Evolutionary conservation across 1,140 invertebrate genomes (phyloP).

Genomic region (Bombus vancouverensis): DNA sequence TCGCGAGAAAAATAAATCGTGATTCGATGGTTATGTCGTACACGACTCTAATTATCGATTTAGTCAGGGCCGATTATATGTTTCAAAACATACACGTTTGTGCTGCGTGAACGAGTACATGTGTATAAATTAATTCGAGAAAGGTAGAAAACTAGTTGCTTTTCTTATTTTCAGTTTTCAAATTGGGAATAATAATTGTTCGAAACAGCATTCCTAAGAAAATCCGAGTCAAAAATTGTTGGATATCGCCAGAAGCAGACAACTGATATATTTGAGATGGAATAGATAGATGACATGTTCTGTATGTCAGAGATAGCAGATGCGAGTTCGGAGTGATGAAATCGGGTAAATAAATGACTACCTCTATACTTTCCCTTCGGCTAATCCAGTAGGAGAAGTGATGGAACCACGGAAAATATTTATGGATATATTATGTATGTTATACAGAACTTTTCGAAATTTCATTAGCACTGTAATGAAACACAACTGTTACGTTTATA

Average conservation of each 20-base stretch:
- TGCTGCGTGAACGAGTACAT: neutral
- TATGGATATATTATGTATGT: no score
- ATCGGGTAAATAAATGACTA: neutral
- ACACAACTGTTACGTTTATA: no score
- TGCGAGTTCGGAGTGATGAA: neutral
- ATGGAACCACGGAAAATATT: neutral
- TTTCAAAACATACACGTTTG: neutral
- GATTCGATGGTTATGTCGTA: neutral
- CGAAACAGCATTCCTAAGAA: no score
- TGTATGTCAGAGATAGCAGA: neutral
- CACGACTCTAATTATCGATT: neutral
- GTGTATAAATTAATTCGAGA: neutral
- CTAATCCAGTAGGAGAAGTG: neutral
- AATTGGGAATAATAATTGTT: neutral
- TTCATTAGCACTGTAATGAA: no score
- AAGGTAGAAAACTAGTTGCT: neutral
- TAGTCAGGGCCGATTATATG: neutral
- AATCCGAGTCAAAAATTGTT: neutral
- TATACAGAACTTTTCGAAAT: no score
- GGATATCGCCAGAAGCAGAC: neutral
- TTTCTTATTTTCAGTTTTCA: neutral
- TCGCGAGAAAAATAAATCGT: slow-evolving; percentile 14
- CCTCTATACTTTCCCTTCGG: neutral
- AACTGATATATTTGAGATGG: neutral
- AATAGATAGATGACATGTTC: slow-evolving; percentile 1